Evolutionary conservation across 1,140 invertebrate species (phyloP), one percentile per base, ranked within the genome.

Genomic region (Papilio helenus): DNA sequence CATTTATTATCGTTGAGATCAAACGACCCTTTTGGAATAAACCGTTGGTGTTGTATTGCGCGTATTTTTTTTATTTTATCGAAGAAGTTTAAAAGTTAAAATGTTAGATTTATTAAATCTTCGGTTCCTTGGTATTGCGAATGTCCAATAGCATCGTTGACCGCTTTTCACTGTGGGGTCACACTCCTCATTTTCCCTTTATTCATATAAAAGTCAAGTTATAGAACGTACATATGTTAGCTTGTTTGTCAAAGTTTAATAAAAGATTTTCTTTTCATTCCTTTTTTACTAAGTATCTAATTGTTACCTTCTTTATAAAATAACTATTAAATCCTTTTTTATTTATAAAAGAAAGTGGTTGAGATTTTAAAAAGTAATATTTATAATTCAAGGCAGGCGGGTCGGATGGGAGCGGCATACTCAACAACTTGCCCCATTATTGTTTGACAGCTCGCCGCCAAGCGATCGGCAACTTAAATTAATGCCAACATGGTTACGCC

Each of bases 391-490:
- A 85, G 79, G 82, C 87, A 82, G 87, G 90, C 87, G 84, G 80
- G 77, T 26, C 49, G 83, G 88, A 89, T 88, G 88, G 82, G 76
- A 83, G 73, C 80, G 72, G 87, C 90, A 89, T 89, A 89, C 85
- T 84, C 86, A 89, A 89, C 86, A 86, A 89, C 85, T 86, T 80
- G 78, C 79, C 81, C 82, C 84, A 85, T 90, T 92, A 91, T 90
- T 89, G 85, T 89, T 89, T 90, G 91, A 93, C 89, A 89, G 86
- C 84, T 87, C 89, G 83, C 76, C 83, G 81, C 79, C 79, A 84
- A 91, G 82, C 89, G 90, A 92, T 92, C 89, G 89, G 88, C 87
- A 91, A 92, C 92, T 92, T 92, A 93, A 93, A 92, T 92, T 85
- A 90, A 86, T 55, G 68, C 71, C 86, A 89, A 92, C 84, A 83